A percentile compares a stretch with the other conserved stretches of the same genome.
Evolutionary conservation across 1,140 invertebrate genomes (phyloP).

Genomic region (Drosophila equinoxialis): DNA sequence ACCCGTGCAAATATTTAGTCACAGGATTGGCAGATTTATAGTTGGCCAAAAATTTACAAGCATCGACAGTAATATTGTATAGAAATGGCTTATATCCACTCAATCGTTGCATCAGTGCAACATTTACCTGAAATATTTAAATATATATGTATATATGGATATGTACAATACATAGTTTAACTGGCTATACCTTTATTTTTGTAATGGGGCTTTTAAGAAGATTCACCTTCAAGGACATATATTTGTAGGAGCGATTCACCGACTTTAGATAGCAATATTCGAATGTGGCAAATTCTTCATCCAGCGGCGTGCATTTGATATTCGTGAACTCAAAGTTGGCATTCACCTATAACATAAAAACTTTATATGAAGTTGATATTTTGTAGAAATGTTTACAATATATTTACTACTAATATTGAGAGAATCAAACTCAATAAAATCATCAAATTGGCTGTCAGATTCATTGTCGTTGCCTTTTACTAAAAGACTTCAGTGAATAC

Average conservation of each 20-base stretch:
- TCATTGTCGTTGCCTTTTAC: constrained; percentile 2
- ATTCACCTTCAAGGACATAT: background rate
- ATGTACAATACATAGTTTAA: background rate
- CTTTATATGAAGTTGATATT: no score
- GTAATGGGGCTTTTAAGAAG: background rate
- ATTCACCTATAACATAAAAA: background rate
- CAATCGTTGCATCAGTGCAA: background rate
- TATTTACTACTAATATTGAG: background rate
- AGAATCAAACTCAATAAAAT: constrained; percentile 6
- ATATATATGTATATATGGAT: background rate
- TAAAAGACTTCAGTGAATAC: no score
- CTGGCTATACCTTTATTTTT: background rate
- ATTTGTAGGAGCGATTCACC: background rate
- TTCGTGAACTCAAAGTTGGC: background rate
- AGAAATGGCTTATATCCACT: background rate
- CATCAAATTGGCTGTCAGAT: constrained; percentile 30
- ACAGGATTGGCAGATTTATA: background rate
- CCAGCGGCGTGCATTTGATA: background rate
- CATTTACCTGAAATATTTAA: background rate
- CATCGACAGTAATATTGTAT: background rate
- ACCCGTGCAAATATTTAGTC: background rate
- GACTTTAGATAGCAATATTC: constrained; percentile 8
- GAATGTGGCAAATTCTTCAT: background rate
- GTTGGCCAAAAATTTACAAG: background rate
- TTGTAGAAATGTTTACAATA: no score